Conservation (phyloP, 1,140 invertebrate species). For the Drosophila quadrilineata region DNA sequence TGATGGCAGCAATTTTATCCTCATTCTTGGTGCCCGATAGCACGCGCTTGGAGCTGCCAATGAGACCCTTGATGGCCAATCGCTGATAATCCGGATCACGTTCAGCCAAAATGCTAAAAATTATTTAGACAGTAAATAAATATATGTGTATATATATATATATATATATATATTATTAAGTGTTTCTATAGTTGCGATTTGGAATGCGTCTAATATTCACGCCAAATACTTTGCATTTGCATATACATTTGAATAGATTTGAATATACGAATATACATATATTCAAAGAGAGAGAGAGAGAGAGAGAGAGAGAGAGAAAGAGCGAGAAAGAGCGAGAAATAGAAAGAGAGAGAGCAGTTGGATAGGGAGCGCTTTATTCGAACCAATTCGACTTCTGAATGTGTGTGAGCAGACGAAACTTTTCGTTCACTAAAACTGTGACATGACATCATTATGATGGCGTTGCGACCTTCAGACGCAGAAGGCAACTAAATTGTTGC, state of each 20-base stretch:
- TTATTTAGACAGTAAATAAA: too few relatives aligned
- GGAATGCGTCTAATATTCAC: conserved; percentile 1
- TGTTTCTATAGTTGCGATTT: background rate
- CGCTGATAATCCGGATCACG: conserved; percentile 86
- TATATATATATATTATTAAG: background rate
- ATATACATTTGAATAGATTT: background rate
- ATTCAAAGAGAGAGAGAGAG: conserved; percentile 16
- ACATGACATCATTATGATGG: conserved; percentile 66
- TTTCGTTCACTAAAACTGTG: conserved; percentile 57
- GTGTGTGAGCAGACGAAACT: conserved; percentile 16
- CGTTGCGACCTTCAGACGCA: conserved; percentile 18
- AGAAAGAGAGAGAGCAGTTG: conserved; percentile 13
- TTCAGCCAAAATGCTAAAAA: conserved; percentile 83
- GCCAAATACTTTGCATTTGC: background rate
- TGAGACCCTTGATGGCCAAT: conserved; percentile 85
- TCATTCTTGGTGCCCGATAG: conserved; percentile 86
- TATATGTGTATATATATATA: conserved; percentile 20
- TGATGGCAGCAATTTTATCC: conserved; percentile 86
- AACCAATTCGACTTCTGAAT: conserved; percentile 54
- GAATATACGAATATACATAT: conserved; percentile 27
- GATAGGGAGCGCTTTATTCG: conserved; percentile 41
- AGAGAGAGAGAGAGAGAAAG: conserved; percentile 21
- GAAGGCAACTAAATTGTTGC: background rate
- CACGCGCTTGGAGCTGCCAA: conserved; percentile 85
- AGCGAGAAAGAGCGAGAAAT: too few relatives aligned